These are phyloP conservation scores for Patiria pectinifera DNA, from an alignment of 53 echinoderm and acorn worm genomes.

Conservation along the genomic window DNA sequence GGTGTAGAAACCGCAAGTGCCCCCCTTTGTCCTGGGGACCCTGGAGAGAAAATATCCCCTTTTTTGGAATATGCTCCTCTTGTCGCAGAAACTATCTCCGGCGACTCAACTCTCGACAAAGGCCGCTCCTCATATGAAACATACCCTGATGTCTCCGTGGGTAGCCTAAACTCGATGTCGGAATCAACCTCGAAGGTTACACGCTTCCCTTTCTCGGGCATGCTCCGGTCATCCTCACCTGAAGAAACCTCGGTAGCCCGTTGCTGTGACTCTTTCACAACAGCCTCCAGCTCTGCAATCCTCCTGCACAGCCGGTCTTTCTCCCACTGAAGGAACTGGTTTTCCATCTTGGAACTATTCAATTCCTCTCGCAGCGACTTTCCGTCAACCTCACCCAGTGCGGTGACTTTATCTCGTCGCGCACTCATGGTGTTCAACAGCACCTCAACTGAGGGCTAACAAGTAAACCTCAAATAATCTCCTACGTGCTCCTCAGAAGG, in stretches of 20 bases:
- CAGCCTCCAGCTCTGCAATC: constrained; percentile 1
- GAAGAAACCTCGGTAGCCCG: constrained; percentile 2
- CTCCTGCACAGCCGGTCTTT: constrained; percentile 1
- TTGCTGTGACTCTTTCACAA: constrained; percentile 2
- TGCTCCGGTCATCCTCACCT: background rate
- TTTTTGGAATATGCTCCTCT: too few species aligned
- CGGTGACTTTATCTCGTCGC: background rate
- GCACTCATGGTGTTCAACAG: background rate
- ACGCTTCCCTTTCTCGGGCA: background rate
- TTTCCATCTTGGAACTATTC: background rate
- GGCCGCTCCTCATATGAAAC: constrained; percentile 15
- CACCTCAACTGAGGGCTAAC: too few species aligned
- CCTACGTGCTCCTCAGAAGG: background rate
- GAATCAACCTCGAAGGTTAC: constrained; percentile 15
- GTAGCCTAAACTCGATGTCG: constrained; percentile 9
- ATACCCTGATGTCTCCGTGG: constrained; percentile 5
- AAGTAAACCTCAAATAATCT: constrained; percentile 1
- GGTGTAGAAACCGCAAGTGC: too few species aligned
- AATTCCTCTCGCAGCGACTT: background rate
- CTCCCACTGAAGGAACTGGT: background rate
- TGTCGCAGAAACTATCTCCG: too few species aligned
- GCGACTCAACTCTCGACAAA: background rate
- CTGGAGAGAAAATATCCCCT: too few species aligned
- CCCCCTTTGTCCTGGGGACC: too few species aligned
- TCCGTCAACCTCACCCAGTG: background rate